Conservation (phyloP, 2,888 invertebrate genomes). For the Sisyra nigra region DNA sequence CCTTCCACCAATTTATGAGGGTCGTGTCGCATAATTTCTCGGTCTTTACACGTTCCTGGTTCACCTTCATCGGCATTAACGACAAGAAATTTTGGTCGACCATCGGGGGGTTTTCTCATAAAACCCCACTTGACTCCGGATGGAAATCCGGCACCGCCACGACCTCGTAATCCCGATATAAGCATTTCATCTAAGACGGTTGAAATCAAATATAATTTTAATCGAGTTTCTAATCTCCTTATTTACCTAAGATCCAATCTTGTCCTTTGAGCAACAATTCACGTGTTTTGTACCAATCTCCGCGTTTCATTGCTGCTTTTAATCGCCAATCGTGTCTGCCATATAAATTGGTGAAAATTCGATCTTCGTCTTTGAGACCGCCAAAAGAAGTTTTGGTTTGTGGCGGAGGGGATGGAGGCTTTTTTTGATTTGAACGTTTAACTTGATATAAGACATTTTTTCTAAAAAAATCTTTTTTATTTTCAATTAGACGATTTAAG, state of each 20-base stretch:
- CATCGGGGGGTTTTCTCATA: slow-evolving; percentile 96
- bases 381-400: slow-evolving; percentile 63
- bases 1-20: slow-evolving; percentile 96
- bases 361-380: slow-evolving; percentile 77
- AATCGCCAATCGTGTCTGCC: slow-evolving; percentile 96
- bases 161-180: slow-evolving; percentile 84
- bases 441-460: not conserved
- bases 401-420: slow-evolving; percentile 28
- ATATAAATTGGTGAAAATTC: slow-evolving; percentile 95
- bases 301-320: slow-evolving; percentile 78
- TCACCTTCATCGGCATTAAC: slow-evolving; percentile 99
- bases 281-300: slow-evolving; percentile 98
- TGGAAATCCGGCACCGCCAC: slow-evolving; percentile 99
- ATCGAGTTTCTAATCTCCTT: not conserved
- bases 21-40: slow-evolving; percentile 98
- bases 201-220: slow-evolving; percentile 3
- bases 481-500: too few species aligned
- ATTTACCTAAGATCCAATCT: slow-evolving; percentile 88
- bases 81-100: slow-evolving; percentile 92
- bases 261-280: slow-evolving; percentile 87
- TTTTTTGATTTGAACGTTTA: slow-evolving; percentile 7
- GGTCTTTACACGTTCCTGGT: slow-evolving; percentile 98
- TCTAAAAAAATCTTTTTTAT: not conserved
- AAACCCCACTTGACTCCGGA: slow-evolving; percentile 99
- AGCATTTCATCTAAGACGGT: slow-evolving; percentile 68